Conservation (phyloP, 2,113 vertebrate species). For the Arenaria interpres region DNA sequence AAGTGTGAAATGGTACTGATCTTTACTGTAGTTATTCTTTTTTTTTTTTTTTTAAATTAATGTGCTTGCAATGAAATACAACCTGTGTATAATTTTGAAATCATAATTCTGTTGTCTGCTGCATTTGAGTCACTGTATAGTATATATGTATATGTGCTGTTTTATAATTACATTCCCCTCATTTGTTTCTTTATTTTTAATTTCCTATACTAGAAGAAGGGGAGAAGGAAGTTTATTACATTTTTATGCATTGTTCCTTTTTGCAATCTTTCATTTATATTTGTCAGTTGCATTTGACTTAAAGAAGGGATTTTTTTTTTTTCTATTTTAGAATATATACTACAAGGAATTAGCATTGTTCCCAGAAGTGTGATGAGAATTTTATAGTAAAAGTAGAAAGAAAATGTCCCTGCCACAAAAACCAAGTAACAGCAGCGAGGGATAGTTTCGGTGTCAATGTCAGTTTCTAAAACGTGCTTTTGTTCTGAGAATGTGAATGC, state of each 20-base stretch:
- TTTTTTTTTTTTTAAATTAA: conserved; percentile 23
- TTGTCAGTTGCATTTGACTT: conserved; percentile 8
- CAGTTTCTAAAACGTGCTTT: background rate
- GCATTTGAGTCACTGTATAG: background rate
- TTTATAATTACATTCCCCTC: background rate
- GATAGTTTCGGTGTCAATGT: background rate
- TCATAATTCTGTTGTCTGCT: background rate
- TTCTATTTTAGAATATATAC: background rate
- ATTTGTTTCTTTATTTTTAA: background rate
- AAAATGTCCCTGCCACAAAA: background rate
- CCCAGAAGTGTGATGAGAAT: background rate
- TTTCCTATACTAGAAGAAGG: background rate
- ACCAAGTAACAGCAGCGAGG: background rate
- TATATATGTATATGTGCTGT: background rate
- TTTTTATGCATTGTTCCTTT: background rate
- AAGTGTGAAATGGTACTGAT: background rate
- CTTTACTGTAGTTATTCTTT: background rate
- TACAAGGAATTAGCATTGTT: background rate
- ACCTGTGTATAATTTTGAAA: background rate
- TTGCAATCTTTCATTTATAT: background rate
- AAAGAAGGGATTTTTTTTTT: background rate
- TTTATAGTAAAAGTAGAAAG: background rate
- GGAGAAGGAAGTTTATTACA: background rate
- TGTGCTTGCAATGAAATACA: conserved; percentile 31
- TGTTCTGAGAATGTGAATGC: background rate